phyloP scores from a whole-genome alignment of 2,113 vertebrate species.

The Microcebus murinus region DNA sequence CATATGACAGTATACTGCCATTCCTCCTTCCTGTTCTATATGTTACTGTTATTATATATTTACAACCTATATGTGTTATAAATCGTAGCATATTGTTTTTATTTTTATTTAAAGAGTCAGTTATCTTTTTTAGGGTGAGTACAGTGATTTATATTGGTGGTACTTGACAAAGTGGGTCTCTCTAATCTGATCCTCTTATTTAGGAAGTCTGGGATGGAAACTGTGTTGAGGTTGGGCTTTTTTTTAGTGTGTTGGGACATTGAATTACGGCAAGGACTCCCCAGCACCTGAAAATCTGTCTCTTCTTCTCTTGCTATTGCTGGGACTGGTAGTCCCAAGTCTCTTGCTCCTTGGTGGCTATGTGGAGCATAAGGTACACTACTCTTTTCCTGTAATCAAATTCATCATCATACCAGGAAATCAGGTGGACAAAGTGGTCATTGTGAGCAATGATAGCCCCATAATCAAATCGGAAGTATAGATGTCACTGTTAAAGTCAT shows the following conservation, averaged over 20 bases:
- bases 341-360: neutral
- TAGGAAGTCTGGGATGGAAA: neutral
- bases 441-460: neutral
- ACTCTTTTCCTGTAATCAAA: conserved; percentile 81
- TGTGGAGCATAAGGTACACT: neutral
- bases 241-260: neutral
- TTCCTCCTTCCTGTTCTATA: neutral
- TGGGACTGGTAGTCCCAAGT: neutral
- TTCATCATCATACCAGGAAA: neutral
- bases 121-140: neutral
- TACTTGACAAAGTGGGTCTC: neutral
- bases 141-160: neutral
- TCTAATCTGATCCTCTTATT: neutral
- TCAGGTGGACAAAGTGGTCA: neutral
- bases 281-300: neutral
- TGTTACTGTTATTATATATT: neutral
- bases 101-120: neutral
- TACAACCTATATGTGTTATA: neutral
- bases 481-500: neutral
- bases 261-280: neutral
- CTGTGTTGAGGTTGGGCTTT: neutral
- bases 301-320: neutral
- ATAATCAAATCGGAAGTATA: neutral
- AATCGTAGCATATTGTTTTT: neutral
- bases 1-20: neutral